Evolutionary conservation across 1,140 invertebrate genomes (phyloP).

Genomic region (Bicyclus anynana): DNA sequence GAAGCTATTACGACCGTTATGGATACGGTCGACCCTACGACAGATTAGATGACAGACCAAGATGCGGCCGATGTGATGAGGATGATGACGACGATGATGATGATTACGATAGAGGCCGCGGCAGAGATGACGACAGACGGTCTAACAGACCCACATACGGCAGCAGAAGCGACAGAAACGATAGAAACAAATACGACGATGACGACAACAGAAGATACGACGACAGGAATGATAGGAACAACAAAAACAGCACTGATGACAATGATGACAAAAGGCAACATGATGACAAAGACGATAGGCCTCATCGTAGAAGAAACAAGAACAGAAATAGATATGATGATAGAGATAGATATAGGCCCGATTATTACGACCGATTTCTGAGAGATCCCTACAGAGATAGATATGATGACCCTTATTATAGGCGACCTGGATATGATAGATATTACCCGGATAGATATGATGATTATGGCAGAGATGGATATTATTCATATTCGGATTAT

Average conservation of each 20-base stretch:
- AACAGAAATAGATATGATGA: constrained; percentile 60
- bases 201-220: constrained; percentile 48
- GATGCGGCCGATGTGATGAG: constrained; percentile 64
- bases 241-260: constrained; percentile 43
- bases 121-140: constrained; percentile 51
- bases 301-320: constrained; percentile 47
- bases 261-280: constrained; percentile 42
- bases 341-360: constrained; percentile 59
- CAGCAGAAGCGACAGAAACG: constrained; percentile 42
- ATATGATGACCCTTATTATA: constrained; percentile 50
- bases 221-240: constrained; percentile 32
- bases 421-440: constrained; percentile 48
- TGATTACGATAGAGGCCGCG: constrained; percentile 42
- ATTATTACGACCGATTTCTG: constrained; percentile 63
- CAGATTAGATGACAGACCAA: constrained; percentile 39
- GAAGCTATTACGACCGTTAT: constrained; percentile 64
- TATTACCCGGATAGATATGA: constrained; percentile 51
- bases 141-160: constrained; percentile 45
- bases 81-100: constrained; percentile 45
- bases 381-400: constrained; percentile 47
- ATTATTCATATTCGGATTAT: constrained; percentile 62
- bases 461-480: constrained; percentile 48
- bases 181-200: constrained; percentile 46
- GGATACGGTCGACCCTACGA: constrained; percentile 41
- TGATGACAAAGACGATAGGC: constrained; percentile 48